Conservation (phyloP, 2,113 vertebrate species). For the Sclerurus mexicanus region DNA sequence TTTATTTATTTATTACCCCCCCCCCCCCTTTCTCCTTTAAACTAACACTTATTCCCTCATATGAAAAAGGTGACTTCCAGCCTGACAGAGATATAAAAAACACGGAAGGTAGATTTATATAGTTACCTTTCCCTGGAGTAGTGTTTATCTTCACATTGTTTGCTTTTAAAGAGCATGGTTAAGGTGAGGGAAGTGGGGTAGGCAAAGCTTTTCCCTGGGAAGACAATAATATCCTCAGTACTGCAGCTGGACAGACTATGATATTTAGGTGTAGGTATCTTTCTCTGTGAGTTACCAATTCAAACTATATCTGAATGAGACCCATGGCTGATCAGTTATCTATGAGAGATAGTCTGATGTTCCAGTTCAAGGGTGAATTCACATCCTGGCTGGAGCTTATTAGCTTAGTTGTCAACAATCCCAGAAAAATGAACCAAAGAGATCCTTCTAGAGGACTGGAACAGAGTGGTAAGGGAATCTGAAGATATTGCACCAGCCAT, state of each 20-base stretch:
- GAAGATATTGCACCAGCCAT: background rate
- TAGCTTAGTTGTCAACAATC: background rate
- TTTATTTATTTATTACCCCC: no score
- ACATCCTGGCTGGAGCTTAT: background rate
- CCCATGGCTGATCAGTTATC: background rate
- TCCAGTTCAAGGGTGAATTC: background rate
- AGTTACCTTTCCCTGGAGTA: background rate
- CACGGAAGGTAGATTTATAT: background rate
- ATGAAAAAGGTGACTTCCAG: background rate
- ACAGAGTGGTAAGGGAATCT: background rate
- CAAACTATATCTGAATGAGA: background rate
- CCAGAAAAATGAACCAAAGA: background rate
- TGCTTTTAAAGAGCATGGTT: background rate
- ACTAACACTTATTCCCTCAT: fast-evolving
- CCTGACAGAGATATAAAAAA: background rate
- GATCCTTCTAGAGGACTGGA: background rate
- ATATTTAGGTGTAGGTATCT: background rate
- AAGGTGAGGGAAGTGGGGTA: background rate
- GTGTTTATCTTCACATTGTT: background rate
- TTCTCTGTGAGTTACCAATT: background rate
- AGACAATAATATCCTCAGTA: background rate
- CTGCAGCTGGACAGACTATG: background rate
- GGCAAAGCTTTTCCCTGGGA: background rate
- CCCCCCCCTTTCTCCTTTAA: background rate
- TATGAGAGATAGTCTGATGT: background rate